Base-by-base conservation (phyloP, 2,888 invertebrate species). In the Sisyra terminalis region DNA sequence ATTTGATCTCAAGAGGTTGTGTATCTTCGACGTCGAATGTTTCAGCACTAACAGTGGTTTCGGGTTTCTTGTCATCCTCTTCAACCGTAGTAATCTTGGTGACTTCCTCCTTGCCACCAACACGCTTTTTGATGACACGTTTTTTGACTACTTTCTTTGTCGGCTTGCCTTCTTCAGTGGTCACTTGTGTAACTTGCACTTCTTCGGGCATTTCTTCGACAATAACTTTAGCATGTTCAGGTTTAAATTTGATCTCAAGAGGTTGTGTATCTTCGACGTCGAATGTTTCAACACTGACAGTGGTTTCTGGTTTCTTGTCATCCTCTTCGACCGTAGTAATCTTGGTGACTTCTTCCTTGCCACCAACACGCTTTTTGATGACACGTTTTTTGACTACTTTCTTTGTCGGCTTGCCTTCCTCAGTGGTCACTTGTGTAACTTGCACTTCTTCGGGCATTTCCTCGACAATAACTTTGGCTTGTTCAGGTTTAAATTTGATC, bases 291-390 rank as follows among this genome's bases (percentile, higher is more conserved):
- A 43, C 50, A 3, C 46, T 46, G 1, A 55, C 49, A 2, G 55
- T 54, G 1, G 50, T 53, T 3, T 53, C 49, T 4, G 57, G 55
- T 24, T 44, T 42, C 30, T 51, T 47, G 4, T 47, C 51, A 17
- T 51, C 53, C 43, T 51, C 50, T 9, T 51, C 49, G 2, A 51
- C 44, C 1, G 49, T 51, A n/a, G 44, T 44, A 38, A 53, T 51
- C 37, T 52, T 53, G 11, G 59, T 57, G 1, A 55, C 55, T 46
- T 61, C 57, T 45, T 60, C 58, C 37, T 56, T 52, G 1, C 47
- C 43, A 1, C 51, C 51, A 39, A 47, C 48, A 4, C 54, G 52
- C 46, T 52, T 54, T 48, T 45, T 57, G 31, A 52, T 52, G 6
- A 49, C 46, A 8, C 51, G 49, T 44, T 54, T 55, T 42, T 52